Evolutionary conservation across 2,797 vertebrate genomes (phyloP).

Genomic region (Cottoperca gobio): DNA sequence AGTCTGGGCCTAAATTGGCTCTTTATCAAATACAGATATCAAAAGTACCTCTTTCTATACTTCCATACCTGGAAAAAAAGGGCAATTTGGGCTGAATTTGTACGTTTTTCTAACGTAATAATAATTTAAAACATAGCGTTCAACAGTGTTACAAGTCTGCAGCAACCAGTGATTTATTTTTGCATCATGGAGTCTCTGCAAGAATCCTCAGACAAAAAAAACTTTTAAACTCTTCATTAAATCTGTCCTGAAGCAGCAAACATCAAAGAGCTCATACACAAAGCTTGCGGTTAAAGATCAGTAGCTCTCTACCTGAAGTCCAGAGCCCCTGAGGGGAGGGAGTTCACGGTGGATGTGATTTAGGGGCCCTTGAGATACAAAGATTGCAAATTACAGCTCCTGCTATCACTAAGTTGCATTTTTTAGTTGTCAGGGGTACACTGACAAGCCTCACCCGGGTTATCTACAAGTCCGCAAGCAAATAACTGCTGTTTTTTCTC

Average conservation of each 20-base stretch:
- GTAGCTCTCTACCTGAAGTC: constrained; percentile 15
- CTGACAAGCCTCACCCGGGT: neutral
- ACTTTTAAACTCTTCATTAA: constrained; percentile 10
- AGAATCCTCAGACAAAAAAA: neutral
- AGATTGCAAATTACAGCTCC: constrained; percentile 24
- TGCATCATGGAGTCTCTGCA: neutral
- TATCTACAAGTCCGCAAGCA: constrained; percentile 13
- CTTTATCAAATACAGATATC: neutral
- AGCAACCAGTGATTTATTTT: neutral
- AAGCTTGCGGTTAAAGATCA: constrained; percentile 34
- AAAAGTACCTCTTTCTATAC: neutral
- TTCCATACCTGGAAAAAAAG: neutral
- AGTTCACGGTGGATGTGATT: constrained; percentile 16
- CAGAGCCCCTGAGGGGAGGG: constrained; percentile 20
- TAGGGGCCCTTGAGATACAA: constrained; percentile 17
- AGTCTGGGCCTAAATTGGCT: neutral
- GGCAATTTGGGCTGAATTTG: neutral
- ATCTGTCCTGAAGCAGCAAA: constrained; percentile 12
- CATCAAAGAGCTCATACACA: constrained; percentile 30
- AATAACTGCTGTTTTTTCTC: constrained; percentile 9
- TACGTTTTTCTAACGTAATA: neutral
- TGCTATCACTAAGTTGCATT: constrained; percentile 9
- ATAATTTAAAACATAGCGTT: neutral
- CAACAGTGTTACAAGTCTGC: neutral
- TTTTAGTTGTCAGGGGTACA: neutral